Evolutionary conservation across 2,888 invertebrate genomes (phyloP), one percentile per base, ranked within the genome.

Genomic region (Cephonodes hylas): DNA sequence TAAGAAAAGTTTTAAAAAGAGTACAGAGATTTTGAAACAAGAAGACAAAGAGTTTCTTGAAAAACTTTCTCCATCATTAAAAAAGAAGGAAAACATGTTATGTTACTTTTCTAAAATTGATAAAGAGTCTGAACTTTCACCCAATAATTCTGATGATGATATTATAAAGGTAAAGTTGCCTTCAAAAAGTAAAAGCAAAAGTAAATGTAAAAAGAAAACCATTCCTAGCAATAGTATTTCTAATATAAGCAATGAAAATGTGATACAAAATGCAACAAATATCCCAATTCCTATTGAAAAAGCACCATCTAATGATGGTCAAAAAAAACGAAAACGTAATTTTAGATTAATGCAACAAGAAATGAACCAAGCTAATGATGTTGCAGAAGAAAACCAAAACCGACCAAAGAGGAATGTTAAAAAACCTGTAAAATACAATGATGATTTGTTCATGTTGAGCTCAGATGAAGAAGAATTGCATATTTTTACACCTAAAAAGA

Each of bases 21-120:
- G 71, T 53, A 73, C 70, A 42, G 81, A 80, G 65, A 48, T 53
- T 44, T 64, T 86, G 38, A 68, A 77, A 13, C 77, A 82, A 66
- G 91, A 89, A 75, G 80, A 92, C 78, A 74, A 77, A 53, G 93
- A 93, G 44, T 94, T 94, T 72, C 70, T 94, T 1, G 80, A 88
- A 2, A 94, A 94, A 68, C 76, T 94, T 18, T 92, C 93, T 0
- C 94, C 94, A 58, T 94, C 94, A 20, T 81, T 93, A 0, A 94
- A 89, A 73, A 94, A 94, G 71, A 92, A 93, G 31, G 94, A 94
- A 76, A 94, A 93, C 70, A 88, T 95, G 80, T 80, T 94, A 20
- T 93, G 93, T 64, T 95, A 95, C 76, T 94, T 94, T 75, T 86
- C 91, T 65, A 94, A 93, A 81, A 68, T 93, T 59, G 83, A 88